Percentiles rank a stretch among this genome's conserved stretches.
Conservation (phyloP, 2,797 vertebrate species). For the Tenualosa thibaudeaui region DNA sequence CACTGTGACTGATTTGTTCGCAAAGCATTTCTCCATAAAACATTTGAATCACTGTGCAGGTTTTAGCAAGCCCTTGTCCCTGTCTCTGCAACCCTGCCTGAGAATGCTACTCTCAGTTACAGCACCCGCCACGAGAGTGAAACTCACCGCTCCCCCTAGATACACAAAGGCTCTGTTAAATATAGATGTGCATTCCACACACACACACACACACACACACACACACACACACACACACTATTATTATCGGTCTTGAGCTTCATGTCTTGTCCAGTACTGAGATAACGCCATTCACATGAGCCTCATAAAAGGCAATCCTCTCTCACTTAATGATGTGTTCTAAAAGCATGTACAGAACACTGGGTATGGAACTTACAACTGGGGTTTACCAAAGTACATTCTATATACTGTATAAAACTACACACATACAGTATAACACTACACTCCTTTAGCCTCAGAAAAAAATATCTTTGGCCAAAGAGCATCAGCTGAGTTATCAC, state of each 20-base stretch:
- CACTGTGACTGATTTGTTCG: neutral
- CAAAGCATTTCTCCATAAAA: constrained; percentile 6
- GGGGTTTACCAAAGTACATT: neutral
- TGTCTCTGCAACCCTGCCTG: neutral
- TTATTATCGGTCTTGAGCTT: neutral
- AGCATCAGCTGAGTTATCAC: neutral
- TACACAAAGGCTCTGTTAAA: constrained; percentile 14
- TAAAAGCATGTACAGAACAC: neutral
- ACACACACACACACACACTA: constrained; percentile 21
- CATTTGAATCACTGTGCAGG: neutral
- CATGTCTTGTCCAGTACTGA: neutral
- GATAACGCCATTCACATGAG: neutral
- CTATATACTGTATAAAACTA: too few relatives aligned
- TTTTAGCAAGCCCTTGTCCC: neutral
- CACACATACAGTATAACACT: neutral
- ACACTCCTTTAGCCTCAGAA: neutral
- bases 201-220: neutral
- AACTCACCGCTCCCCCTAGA: neutral
- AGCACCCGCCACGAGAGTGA: neutral
- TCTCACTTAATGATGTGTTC: neutral
- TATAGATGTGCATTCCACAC: constrained; percentile 7
- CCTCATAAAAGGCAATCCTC: neutral
- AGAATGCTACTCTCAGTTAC: neutral
- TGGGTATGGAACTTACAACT: neutral
- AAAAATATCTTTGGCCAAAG: neutral